Conservation (phyloP, 53 echinoderm and acorn worm species). For the Hippasteria phrygiana region DNA sequence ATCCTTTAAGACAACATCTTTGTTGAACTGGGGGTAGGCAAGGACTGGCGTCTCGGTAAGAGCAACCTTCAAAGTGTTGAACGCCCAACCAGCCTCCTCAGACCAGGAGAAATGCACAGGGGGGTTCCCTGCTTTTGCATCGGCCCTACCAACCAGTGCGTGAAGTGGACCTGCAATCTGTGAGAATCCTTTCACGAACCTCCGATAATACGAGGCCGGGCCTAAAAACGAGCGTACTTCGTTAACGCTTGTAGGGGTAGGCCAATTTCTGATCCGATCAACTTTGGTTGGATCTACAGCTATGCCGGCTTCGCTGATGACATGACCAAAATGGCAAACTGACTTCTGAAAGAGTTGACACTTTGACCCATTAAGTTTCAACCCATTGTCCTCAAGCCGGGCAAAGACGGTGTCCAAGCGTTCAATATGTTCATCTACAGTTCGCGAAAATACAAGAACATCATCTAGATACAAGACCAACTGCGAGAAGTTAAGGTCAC, state of each 20-base stretch:
- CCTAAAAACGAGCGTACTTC: neutral
- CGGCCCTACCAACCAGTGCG: slow-evolving; percentile 15
- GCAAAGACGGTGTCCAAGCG: neutral
- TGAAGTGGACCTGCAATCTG: slow-evolving; percentile 30
- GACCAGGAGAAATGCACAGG: slow-evolving; percentile 13
- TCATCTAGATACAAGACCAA: slow-evolving; percentile 3
- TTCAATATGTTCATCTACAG: neutral
- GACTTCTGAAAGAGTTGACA: too few species aligned
- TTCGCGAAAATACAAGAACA: neutral
- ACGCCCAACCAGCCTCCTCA: slow-evolving; percentile 46
- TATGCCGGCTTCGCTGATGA: slow-evolving; percentile 4
- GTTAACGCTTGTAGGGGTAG: slow-evolving; percentile 2
- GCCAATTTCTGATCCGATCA: slow-evolving; percentile 15
- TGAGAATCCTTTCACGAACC: slow-evolving; percentile 25
- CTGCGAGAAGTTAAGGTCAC: neutral
- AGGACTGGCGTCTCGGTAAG: slow-evolving; percentile 43
- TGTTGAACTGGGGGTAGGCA: slow-evolving; percentile 49
- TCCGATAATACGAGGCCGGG: slow-evolving; percentile 13
- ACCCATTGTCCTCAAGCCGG: neutral
- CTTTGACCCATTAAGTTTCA: slow-evolving; percentile 33
- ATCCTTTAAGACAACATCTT: slow-evolving; percentile 40
- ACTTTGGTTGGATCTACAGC: neutral
- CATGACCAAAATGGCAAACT: neutral
- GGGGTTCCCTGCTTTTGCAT: neutral
- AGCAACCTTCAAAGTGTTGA: slow-evolving; percentile 11